Evolutionary conservation across 2,797 vertebrate species (phyloP).

Genomic region (Myripristis jacobus): DNA sequence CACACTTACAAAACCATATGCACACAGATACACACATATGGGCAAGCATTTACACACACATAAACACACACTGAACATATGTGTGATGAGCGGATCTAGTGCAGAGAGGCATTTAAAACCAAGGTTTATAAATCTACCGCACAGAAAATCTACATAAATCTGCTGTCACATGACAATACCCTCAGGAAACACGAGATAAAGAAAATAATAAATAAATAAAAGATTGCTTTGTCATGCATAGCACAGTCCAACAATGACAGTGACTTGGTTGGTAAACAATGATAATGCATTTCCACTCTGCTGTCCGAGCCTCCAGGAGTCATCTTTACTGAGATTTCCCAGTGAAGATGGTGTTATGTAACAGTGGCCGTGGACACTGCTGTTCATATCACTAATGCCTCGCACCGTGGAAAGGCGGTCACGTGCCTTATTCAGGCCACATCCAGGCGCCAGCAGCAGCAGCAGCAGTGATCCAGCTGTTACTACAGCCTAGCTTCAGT

Average conservation of each 20-base stretch:
- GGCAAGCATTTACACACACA: conserved; percentile 2
- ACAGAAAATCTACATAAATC: conserved; percentile 48
- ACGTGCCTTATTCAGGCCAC: conserved; percentile 80
- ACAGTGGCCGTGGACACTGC: conserved; percentile 74
- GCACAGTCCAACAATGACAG: conserved; percentile 27
- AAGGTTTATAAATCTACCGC: conserved; percentile 36
- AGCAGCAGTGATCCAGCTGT: conserved; percentile 78
- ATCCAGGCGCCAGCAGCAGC: conserved; percentile 71
- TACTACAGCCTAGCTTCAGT: conserved; percentile 74
- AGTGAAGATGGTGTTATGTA: conserved; percentile 78
- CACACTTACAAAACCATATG: neutral
- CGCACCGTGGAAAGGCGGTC: conserved; percentile 71
- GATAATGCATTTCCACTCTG: conserved; percentile 74
- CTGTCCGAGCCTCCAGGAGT: conserved; percentile 63
- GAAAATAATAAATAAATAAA: conserved; percentile 22
- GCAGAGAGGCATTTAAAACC: conserved; percentile 37
- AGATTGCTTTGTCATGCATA: conserved; percentile 60
- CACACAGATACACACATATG: conserved; percentile 8
- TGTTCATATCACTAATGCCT: conserved; percentile 84
- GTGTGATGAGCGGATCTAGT: conserved; percentile 32
- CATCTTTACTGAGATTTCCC: conserved; percentile 77
- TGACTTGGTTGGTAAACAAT: conserved; percentile 56
- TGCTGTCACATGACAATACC: conserved; percentile 44
- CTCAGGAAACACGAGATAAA: conserved; percentile 30
- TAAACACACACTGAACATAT: conserved; percentile 32